phyloP scores from a whole-genome alignment of 1,140 invertebrate genomes.

The Pygmarrhopalites habei region DNA sequence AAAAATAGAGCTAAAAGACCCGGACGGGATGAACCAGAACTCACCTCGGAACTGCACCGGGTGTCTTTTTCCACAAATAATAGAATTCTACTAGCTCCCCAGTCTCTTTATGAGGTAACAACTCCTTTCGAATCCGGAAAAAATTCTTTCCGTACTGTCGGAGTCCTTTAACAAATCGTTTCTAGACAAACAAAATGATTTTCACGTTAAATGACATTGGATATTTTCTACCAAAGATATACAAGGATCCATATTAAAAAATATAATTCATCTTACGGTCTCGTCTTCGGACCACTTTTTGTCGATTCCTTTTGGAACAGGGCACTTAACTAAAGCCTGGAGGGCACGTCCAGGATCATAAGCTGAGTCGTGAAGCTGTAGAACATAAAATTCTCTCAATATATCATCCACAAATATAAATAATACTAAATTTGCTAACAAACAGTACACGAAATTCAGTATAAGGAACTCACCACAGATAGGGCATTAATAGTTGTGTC shows the following conservation, averaged over 20 bases:
- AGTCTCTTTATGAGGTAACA: conserved; percentile 92
- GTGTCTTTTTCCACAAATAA: conserved; percentile 99
- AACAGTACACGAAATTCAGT: conserved; percentile 44
- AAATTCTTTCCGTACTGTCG: conserved; percentile 99
- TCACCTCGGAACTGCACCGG: conserved; percentile 91
- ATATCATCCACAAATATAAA: not conserved
- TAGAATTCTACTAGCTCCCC: conserved; percentile 97
- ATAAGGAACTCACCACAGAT: conserved; percentile 67
- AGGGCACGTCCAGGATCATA: conserved; percentile 92
- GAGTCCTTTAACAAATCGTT: conserved; percentile 95
- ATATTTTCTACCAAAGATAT: not conserved
- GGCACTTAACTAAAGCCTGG: conserved; percentile 92
- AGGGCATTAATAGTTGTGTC: conserved; percentile 97
- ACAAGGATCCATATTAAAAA: no score
- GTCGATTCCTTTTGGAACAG: conserved; percentile 90
- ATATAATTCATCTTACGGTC: no score
- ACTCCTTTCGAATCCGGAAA: conserved; percentile 92
- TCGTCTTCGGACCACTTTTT: conserved; percentile 98
- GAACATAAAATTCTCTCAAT: conserved; percentile 25
- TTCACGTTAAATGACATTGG: not conserved
- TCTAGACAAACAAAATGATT: conserved; percentile 47
- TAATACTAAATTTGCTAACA: not conserved
- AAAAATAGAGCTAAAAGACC: no score
- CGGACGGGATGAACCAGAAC: no score
- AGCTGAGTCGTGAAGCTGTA: conserved; percentile 79